Evolutionary conservation across 2,797 vertebrate genomes (phyloP).

Genomic region (Balearica regulorum): DNA sequence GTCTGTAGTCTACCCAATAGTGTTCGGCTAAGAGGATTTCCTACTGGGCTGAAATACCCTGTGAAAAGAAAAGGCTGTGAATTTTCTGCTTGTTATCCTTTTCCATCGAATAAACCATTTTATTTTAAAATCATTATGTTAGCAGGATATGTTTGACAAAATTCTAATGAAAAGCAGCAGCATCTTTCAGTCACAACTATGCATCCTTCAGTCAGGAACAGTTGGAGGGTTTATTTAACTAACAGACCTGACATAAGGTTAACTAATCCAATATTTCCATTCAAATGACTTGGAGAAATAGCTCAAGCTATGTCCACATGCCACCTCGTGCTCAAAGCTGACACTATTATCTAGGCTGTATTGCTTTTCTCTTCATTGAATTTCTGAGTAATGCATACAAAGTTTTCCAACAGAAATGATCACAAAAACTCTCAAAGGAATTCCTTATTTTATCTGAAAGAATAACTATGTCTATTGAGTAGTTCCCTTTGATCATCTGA

Average conservation of each 20-base stretch:
- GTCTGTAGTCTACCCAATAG: slow-evolving; percentile 78
- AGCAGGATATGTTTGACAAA: slow-evolving; percentile 53
- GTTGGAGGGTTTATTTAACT: slow-evolving; percentile 68
- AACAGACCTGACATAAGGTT: slow-evolving; percentile 64
- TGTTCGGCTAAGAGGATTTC: slow-evolving; percentile 75
- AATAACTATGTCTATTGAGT: slow-evolving; percentile 66
- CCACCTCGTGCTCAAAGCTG: slow-evolving; percentile 56
- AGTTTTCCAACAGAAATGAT: slow-evolving; percentile 66
- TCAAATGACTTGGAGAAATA: slow-evolving; percentile 60
- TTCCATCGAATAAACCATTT: slow-evolving; percentile 63
- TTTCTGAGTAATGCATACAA: slow-evolving; percentile 66
- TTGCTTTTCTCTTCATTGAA: slow-evolving; percentile 63
- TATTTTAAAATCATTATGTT: slow-evolving; percentile 73
- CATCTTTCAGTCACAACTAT: slow-evolving; percentile 56
- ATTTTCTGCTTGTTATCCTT: slow-evolving; percentile 69
- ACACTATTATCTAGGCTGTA: slow-evolving; percentile 63
- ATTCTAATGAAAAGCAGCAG: slow-evolving; percentile 64
- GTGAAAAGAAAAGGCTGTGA: slow-evolving; percentile 69
- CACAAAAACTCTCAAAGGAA: slow-evolving; percentile 70
- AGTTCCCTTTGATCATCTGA: slow-evolving; percentile 67
- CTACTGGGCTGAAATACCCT: slow-evolving; percentile 84
- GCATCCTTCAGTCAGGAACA: slow-evolving; percentile 67
- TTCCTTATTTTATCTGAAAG: slow-evolving; percentile 72
- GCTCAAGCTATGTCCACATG: slow-evolving; percentile 50
- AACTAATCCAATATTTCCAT: slow-evolving; percentile 68